Evolutionary conservation across 30 jellyfish, hydroid and myxozoan species (phyloP), one percentile per base, ranked within the genome.

Genomic region (Sanderia malayensis): DNA sequence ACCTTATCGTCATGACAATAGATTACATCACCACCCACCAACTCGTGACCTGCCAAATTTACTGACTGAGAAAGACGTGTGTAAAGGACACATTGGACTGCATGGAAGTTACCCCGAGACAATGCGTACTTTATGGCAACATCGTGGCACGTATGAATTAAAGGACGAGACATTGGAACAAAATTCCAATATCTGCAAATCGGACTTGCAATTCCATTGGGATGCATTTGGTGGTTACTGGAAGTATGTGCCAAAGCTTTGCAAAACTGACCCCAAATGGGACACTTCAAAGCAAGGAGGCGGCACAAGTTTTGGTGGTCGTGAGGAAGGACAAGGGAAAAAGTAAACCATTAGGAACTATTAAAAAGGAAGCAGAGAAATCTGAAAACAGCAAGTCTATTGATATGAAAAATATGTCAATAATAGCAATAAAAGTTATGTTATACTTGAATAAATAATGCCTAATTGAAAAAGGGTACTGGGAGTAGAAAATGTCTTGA

Each of bases 51-150:
- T 66, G 27, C 58, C 68, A 15, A 67, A 46, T 41, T 20, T 87
- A 1, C 29, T 44, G 41, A 28, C 58, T 20, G 41, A 55, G 17
- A 57, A 88, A 37, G 69, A 88, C 66, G 75, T 83, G 6, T 81
- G 93, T 20, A 61, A 45, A 11, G 57, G 60, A 4, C 79, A 21
- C 37, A 76, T 88, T 20, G 97, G 93, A 20, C 77, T 81, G 29
- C 97, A 88, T 37, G 97, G 97, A 9, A 61, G 85, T 67, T 88
- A 88, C 37, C 93, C 97, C 3, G 27, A 59, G 24, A 41, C 41
- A 25, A 88, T 82, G 95, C 78, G 82, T 44, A 44, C 61, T 28
- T 70, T 88, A 18, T 88, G 97, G 97, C 46, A 68, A 23, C 55
- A 69, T 26, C 57, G 84, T 0, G 72, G 79, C 22, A 33, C 20